Evolutionary conservation across 2,113 vertebrate species (phyloP), one percentile per base, ranked within the genome.

Genomic region (Chaetodon trifascialis): DNA sequence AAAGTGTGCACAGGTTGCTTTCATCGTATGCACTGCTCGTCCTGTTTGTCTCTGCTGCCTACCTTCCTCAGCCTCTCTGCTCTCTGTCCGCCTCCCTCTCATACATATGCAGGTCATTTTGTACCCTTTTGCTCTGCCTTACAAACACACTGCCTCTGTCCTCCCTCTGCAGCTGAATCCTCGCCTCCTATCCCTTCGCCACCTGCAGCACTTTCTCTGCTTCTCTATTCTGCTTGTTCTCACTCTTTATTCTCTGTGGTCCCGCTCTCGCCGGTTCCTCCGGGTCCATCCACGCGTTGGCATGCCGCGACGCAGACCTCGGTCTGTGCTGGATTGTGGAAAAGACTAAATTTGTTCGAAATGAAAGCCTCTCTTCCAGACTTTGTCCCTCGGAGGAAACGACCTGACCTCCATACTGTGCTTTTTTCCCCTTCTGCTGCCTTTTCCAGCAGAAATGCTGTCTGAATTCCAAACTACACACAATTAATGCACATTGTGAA

Each of bases 21-120:
- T 69, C 34, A 12, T 83, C 1, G 21, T 25, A 23, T 19, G 42
- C 40, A 44, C 7, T 16, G 58, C 1, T 67, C 59, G 44, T 11
- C 14, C 16, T 11, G 60, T 38, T 51, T 62, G 19, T 15, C 36
- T 49, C 19, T 65, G 1, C 47, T 23, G 0, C 14, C 30, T 30
- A 51, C 0, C 4, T 21, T 70, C 56, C 30, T 49, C 8, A 46
- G 16, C 30, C 17, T 5, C 65, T 7, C 15, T 23, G 14, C 23
- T 11, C 30, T 38, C 51, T 44, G 19, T 64, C 49, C 3, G 2
- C 44, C 63, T 11, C 58, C n/a, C 54, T 49, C 44, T 79, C 80
- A 84, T 71, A 52, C 55, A 77, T 62, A 73, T 62, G 44, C 73
- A 75, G 49, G 21, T 76, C 0, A 15, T 70, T 60, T 12, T 65